Conservation (phyloP, 2,888 invertebrate species). For the Andrena minutula region DNA sequence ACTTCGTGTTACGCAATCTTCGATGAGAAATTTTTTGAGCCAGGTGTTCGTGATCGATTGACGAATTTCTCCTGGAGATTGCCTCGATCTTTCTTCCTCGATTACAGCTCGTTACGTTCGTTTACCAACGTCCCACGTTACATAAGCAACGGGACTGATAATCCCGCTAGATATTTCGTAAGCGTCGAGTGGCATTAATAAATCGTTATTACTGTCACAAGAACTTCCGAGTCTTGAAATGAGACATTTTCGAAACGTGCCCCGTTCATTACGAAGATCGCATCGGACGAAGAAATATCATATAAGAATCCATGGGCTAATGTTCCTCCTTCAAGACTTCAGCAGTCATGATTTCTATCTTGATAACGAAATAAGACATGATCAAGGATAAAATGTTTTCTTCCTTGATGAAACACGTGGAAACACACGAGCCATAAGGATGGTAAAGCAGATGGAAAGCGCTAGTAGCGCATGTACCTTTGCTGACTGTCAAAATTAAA, state of each 20-base stretch:
- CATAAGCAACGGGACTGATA: conserved; percentile 4
- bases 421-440: too few species aligned
- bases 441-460: too few species aligned
- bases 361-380: neutral
- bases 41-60: conserved; percentile 24
- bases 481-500: too few species aligned
- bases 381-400: too few species aligned
- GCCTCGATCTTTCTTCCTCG: neutral
- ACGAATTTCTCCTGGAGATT: conserved; percentile 27
- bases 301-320: neutral
- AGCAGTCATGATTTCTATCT: neutral
- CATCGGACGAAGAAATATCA: neutral
- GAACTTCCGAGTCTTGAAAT: too few species aligned
- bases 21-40: conserved; percentile 31
- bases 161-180: neutral
- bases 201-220: neutral
- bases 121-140: conserved; percentile 10
- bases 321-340: neutral
- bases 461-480: too few species aligned
- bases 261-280: neutral
- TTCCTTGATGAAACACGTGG: too few species aligned
- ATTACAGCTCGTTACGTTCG: neutral
- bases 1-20: conserved; percentile 18
- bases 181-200: too few species aligned
- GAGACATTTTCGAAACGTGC: neutral